A percentile compares a stretch with the other conserved stretches of the same genome.
These are phyloP conservation scores for Cheirogaleus major DNA, from an alignment of 2,797 vertebrate species.

Conservation along the genomic window DNA sequence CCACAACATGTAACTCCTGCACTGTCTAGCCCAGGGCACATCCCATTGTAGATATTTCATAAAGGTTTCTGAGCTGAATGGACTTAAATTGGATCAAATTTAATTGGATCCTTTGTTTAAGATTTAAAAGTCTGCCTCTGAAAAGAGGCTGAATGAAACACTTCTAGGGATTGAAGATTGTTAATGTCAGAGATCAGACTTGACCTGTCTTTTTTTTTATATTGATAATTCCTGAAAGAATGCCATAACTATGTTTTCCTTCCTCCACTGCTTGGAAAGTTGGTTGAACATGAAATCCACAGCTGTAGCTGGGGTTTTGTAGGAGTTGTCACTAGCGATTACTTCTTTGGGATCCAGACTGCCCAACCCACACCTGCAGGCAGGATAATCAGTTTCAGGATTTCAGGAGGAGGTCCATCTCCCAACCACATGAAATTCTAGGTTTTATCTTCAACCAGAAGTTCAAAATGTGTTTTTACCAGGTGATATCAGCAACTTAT, in stretches of 20 bases:
- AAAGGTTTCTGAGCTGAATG: slow-evolving; percentile 73
- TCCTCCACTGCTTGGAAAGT: neutral
- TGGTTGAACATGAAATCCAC: slow-evolving; percentile 60
- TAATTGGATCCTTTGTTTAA: slow-evolving; percentile 79
- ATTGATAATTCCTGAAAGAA: slow-evolving; percentile 50
- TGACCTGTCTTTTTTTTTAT: slow-evolving; percentile 38
- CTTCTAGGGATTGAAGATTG: slow-evolving; percentile 16
- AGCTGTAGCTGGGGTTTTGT: slow-evolving; percentile 5
- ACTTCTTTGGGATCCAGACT: neutral
- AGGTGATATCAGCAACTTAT: neutral
- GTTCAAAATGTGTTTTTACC: neutral
- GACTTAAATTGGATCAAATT: slow-evolving; percentile 77
- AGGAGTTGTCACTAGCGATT: neutral
- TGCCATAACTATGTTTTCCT: neutral
- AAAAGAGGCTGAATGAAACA: slow-evolving; percentile 57
- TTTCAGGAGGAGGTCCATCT: neutral
- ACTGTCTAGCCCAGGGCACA: slow-evolving; percentile 46
- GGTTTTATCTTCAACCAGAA: neutral
- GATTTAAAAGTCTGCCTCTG: slow-evolving; percentile 68
- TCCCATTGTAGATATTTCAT: slow-evolving; percentile 72
- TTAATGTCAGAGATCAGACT: slow-evolving; percentile 57
- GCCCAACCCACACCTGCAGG: neutral
- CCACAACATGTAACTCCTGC: slow-evolving; percentile 18
- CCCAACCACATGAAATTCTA: neutral
- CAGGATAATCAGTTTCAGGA: neutral